Evolutionary conservation across 2,888 invertebrate species (phyloP), one percentile per base, ranked within the genome.

Genomic region (Platypus cylindrus): DNA sequence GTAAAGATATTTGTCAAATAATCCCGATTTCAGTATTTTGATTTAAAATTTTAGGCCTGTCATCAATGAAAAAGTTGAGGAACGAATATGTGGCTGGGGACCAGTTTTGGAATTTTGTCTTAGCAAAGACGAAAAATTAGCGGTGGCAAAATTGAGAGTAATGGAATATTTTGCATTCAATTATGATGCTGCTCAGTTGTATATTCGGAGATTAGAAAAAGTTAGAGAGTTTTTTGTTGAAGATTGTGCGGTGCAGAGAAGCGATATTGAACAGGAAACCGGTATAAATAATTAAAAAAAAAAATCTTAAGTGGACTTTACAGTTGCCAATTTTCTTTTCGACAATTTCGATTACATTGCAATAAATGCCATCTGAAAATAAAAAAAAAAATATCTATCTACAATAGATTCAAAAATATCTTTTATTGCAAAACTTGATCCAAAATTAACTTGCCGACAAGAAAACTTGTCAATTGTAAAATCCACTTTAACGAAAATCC

Each of bases 1-100:
- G 57, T 45, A n/a, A n/a, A n/a, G n/a, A n/a, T n/a, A n/a, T n/a
- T n/a, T n/a, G n/a, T n/a, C n/a, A n/a, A n/a, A n/a, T n/a, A n/a
- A n/a, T n/a, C n/a, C 5, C 13, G 9, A 25, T 23, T n/a, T 13
- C 14, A 5, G 9, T 23, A 24, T n/a, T 3, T 17, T 9, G 3
- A 18, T 22, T 23, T 9, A 11, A 9, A 14, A 9, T 55, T 58
- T 29, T 48, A 79, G 81, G 38, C 89, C 89, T 0, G 73, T 79
- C 12, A 80, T 90, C 41, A 85, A 87, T 70, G 81, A 78, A 12
- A 80, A 83, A 50, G 72, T 76, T 51, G 82, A 86, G 47, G 78
- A 82, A 26, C 72, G 81, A 55, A 72, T 80, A 0, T 78, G 79
- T 35, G 82, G 82, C 2, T 66, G 69, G 17, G 74, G 85, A 0